phyloP scores from a whole-genome alignment of 1,140 invertebrate species.

The Euwallacea similis region DNA sequence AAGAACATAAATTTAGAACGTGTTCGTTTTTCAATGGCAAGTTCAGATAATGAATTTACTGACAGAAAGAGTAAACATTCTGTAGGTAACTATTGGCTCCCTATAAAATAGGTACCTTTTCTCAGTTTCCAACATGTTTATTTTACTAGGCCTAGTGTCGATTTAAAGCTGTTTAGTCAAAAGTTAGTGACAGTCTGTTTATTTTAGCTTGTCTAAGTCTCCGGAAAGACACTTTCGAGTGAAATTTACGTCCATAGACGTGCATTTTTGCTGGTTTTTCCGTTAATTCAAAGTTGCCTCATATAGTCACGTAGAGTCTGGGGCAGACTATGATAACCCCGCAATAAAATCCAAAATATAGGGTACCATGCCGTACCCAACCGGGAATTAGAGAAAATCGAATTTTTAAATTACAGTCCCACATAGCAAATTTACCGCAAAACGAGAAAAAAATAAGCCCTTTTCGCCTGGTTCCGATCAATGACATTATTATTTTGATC shows the following conservation, averaged over 20 bases:
- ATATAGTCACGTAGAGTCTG: conserved; percentile 24
- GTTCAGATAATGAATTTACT: conserved; percentile 25
- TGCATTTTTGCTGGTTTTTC: background rate
- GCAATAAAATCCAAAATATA: conserved; percentile 27
- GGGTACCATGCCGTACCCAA: conserved; percentile 10
- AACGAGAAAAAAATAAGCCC: conserved; percentile 7
- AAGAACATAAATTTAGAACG: too few relatives aligned
- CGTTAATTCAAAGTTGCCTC: conserved; percentile 1
- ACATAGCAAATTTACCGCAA: conserved; percentile 17
- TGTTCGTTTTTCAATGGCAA: conserved; percentile 18
- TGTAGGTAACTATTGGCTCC: conserved; percentile 11
- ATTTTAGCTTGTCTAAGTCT: conserved; percentile 3
- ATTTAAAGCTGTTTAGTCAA: conserved; percentile 1
- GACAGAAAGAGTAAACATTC: conserved; percentile 24
- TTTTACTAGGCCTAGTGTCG: conserved; percentile 23
- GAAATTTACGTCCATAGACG: background rate
- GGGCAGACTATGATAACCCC: background rate
- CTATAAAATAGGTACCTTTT: conserved; percentile 13
- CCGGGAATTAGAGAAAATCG: conserved; percentile 34
- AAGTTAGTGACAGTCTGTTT: conserved; percentile 25
- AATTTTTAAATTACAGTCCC: conserved; percentile 36
- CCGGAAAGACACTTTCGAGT: background rate
- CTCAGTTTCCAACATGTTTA: conserved; percentile 7
- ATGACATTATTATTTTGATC: conserved; percentile 4
- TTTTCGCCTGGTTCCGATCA: background rate